Percentiles rank a stretch among this genome's conserved stretches.
phyloP scores from a whole-genome alignment of 53 echinoderm and acorn worm genomes.

The Arbacia lixula region DNA sequence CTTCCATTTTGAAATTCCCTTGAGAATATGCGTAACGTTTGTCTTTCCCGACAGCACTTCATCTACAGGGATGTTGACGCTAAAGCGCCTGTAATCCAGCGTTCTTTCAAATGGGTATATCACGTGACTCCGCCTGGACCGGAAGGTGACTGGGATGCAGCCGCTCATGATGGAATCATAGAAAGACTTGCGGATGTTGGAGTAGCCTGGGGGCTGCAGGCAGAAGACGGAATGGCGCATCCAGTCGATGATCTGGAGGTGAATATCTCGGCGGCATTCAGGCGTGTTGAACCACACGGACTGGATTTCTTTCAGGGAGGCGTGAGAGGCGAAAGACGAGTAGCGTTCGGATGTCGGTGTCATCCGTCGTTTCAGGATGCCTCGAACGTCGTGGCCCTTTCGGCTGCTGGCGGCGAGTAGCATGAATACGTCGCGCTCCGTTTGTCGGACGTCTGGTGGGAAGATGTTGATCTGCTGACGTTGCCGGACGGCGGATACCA shows the following conservation, averaged over 20 bases:
- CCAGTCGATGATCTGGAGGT: slow-evolving; percentile 81
- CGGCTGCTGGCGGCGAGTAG: slow-evolving; percentile 83
- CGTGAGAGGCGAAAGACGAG: slow-evolving; percentile 53
- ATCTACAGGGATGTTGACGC: slow-evolving; percentile 80
- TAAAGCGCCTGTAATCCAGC: slow-evolving; percentile 76
- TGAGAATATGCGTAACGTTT: slow-evolving; percentile 64
- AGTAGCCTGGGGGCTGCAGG: slow-evolving; percentile 84
- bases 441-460: slow-evolving; percentile 59
- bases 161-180: slow-evolving; percentile 89
- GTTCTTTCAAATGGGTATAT: slow-evolving; percentile 81
- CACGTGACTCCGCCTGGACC: slow-evolving; percentile 71
- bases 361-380: slow-evolving; percentile 75
- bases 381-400: slow-evolving; percentile 74
- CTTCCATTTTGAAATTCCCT: slow-evolving; percentile 70
- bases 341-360: slow-evolving; percentile 65
- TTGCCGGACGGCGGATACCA: not conserved
- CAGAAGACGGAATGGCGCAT: slow-evolving; percentile 91
- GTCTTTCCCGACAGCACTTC: slow-evolving; percentile 70
- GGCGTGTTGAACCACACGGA: slow-evolving; percentile 87
- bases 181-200: slow-evolving; percentile 82
- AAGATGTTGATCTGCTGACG: slow-evolving; percentile 30
- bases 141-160: slow-evolving; percentile 92
- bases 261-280: slow-evolving; percentile 69
- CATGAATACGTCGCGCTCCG: slow-evolving; percentile 64
- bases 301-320: slow-evolving; percentile 47